Evolutionary conservation across 2,797 vertebrate species (phyloP).

Genomic region (Meda fulgida): DNA sequence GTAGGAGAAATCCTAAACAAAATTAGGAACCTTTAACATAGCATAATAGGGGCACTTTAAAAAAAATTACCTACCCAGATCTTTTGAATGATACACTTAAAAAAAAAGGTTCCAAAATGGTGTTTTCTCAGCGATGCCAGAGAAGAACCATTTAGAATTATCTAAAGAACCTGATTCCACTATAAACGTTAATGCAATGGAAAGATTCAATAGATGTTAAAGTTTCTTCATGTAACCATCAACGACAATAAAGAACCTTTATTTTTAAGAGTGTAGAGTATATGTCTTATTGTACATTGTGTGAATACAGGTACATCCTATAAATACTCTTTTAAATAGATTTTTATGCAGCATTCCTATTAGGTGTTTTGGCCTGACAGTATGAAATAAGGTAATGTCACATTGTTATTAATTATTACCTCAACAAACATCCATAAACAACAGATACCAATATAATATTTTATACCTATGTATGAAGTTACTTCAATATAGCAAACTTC

Average conservation of each 20-base stretch:
- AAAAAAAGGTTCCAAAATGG: too few relatives aligned
- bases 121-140: too few relatives aligned
- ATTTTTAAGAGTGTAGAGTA: background rate
- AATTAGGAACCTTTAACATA: too few relatives aligned
- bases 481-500: background rate
- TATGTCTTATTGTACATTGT: background rate
- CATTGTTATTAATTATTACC: background rate
- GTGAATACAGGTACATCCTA: background rate
- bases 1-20: too few relatives aligned
- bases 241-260: too few relatives aligned
- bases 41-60: too few relatives aligned
- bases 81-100: background rate
- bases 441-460: background rate
- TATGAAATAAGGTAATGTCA: background rate
- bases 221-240: too few relatives aligned
- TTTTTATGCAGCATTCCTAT: background rate
- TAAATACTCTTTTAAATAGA: background rate
- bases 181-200: too few relatives aligned
- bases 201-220: too few relatives aligned
- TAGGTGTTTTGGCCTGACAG: background rate
- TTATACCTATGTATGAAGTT: background rate
- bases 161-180: too few relatives aligned
- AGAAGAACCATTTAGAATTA: too few relatives aligned
- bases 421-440: background rate
- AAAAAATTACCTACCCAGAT: background rate